Evolutionary conservation across 53 echinoderm and acorn worm species (phyloP).

Genomic region (Echinometra lucunter): DNA sequence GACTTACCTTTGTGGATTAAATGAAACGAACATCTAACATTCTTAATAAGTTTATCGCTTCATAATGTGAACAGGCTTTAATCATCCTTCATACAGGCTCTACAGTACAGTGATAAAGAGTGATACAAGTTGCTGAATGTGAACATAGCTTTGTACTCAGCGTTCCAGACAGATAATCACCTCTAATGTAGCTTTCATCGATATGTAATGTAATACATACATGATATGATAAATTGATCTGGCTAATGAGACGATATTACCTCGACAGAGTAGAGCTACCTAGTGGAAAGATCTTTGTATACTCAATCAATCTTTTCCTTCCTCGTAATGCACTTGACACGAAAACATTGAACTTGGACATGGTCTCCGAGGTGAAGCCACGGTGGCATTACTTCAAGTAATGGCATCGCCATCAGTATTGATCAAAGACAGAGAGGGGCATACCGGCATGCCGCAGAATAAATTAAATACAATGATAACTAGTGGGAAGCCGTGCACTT

Average conservation of each 20-base stretch:
- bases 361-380: background rate
- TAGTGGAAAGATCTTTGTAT: background rate
- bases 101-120: no score
- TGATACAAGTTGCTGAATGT: background rate
- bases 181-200: background rate
- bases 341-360: constrained; percentile 15
- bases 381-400: background rate
- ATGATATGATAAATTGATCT: background rate
- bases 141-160: background rate
- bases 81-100: no score
- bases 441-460: background rate
- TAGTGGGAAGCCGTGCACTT: background rate
- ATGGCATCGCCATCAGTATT: background rate
- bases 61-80: no score
- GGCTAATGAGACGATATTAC: background rate
- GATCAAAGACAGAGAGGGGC: background rate
- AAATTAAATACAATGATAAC: constrained; percentile 10
- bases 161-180: background rate
- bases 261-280: background rate
- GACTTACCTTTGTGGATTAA: no score
- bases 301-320: background rate
- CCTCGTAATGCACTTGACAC: background rate
- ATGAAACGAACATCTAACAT: no score
- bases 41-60: no score
- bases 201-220: background rate